Evolutionary conservation across 2,888 invertebrate genomes (phyloP).

Genomic region (Heliothis peltigera): DNA sequence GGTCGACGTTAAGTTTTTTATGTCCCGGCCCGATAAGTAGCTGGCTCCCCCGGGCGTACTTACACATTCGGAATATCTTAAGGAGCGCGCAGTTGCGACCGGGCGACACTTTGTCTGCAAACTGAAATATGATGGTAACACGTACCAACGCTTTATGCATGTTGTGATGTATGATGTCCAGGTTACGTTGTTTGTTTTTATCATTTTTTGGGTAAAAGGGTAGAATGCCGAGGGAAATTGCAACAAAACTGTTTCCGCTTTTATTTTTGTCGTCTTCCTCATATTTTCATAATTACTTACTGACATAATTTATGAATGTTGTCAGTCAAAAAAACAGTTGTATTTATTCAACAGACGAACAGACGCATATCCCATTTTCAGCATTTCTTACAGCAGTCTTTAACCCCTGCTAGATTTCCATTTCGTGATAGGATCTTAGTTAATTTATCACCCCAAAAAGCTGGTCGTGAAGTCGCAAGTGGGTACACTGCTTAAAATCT

Average conservation of each 20-base stretch:
- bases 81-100: conserved; percentile 37
- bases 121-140: conserved; percentile 26
- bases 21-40: conserved; percentile 61
- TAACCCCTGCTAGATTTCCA: too few species aligned
- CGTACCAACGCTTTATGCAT: conserved; percentile 15
- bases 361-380: too few species aligned
- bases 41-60: conserved; percentile 55
- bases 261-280: too few species aligned
- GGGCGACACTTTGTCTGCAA: conserved; percentile 31
- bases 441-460: background rate
- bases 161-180: conserved; percentile 10
- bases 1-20: conserved; percentile 64
- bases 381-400: too few species aligned
- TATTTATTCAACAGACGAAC: too few species aligned
- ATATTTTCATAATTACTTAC: too few species aligned
- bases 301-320: too few species aligned
- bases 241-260: too few species aligned
- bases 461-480: conserved; percentile 3
- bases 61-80: conserved; percentile 58
- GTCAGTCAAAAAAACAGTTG: too few species aligned
- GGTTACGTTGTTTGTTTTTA: background rate
- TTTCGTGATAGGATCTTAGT: too few species aligned
- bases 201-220: background rate
- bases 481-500: background rate
- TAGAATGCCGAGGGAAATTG: too few species aligned